These are phyloP conservation scores for Mus caroli DNA, from an alignment of 2,797 vertebrate species.

Conservation along the genomic window DNA sequence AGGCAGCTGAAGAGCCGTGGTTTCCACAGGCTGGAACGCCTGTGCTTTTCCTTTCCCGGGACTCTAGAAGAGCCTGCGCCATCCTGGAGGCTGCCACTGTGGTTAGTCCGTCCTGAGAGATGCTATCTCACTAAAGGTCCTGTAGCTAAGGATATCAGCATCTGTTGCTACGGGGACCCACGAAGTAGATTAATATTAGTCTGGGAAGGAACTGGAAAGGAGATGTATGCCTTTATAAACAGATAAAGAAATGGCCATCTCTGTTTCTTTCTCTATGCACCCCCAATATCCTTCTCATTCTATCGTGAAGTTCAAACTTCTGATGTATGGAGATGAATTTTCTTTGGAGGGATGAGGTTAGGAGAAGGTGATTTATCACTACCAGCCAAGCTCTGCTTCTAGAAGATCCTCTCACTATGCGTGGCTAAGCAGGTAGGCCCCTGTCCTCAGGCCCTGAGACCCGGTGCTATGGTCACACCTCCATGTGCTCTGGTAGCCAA, in stretches of 20 bases:
- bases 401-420: background rate
- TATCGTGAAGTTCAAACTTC: background rate
- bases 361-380: background rate
- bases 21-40: background rate
- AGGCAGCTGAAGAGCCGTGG: background rate
- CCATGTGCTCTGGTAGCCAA: background rate
- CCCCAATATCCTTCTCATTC: background rate
- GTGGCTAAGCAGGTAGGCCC: too few relatives aligned
- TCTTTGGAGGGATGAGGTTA: background rate
- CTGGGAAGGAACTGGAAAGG: slow-evolving; percentile 64
- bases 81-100: slow-evolving; percentile 91
- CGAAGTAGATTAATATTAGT: slow-evolving; percentile 84
- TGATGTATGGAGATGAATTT: background rate
- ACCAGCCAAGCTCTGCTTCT: background rate
- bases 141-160: slow-evolving; percentile 93
- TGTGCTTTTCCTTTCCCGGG: slow-evolving; percentile 70
- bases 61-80: slow-evolving; percentile 77
- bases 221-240: background rate
- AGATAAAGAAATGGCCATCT: background rate
- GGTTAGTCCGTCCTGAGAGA: slow-evolving; percentile 94
- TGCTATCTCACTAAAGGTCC: slow-evolving; percentile 88
- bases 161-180: slow-evolving; percentile 90
- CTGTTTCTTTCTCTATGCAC: background rate
- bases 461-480: fast-evolving
- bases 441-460: background rate